Percentiles rank a stretch among this genome's conserved stretches.
These are phyloP conservation scores for Seriola aureovittata DNA, from an alignment of 2,113 vertebrate genomes.

Conservation along the genomic window DNA sequence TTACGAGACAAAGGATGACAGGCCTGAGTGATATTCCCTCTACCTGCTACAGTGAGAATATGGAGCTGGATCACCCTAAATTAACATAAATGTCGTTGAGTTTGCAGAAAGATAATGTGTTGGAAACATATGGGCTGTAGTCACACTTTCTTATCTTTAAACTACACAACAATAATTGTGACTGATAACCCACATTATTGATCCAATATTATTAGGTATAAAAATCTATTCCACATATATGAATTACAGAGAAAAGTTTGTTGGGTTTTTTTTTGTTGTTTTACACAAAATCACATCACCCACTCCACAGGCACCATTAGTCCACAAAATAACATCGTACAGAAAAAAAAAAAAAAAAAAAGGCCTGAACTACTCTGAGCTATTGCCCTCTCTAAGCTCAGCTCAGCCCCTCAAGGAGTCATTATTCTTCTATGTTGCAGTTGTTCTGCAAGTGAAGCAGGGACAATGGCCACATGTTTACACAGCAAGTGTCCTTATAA, in stretches of 20 bases:
- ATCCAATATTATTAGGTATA: not conserved
- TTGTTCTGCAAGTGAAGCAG: conserved; percentile 77
- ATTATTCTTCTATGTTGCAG: conserved; percentile 67
- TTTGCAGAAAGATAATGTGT: not conserved
- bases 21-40: conserved; percentile 53
- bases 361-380: conserved; percentile 52
- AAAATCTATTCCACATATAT: conserved; percentile 10
- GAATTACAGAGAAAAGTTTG: not conserved
- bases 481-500: conserved; percentile 77
- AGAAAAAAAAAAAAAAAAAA: conserved; percentile 35
- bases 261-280: not conserved
- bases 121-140: not conserved
- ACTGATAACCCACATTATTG: not conserved
- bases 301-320: conserved; percentile 47
- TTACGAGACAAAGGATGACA: conserved; percentile 64
- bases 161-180: not conserved
- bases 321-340: conserved; percentile 43
- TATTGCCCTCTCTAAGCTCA: conserved; percentile 51
- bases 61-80: conserved; percentile 27
- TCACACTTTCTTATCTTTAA: not conserved
- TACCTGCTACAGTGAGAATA: conserved; percentile 15
- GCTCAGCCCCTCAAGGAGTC: conserved; percentile 50
- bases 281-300: conserved; percentile 1
- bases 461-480: conserved; percentile 75
- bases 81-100: conserved; percentile 38